Evolutionary conservation across 2,113 vertebrate species (phyloP).

Genomic region (Triplophysa dalaica): DNA sequence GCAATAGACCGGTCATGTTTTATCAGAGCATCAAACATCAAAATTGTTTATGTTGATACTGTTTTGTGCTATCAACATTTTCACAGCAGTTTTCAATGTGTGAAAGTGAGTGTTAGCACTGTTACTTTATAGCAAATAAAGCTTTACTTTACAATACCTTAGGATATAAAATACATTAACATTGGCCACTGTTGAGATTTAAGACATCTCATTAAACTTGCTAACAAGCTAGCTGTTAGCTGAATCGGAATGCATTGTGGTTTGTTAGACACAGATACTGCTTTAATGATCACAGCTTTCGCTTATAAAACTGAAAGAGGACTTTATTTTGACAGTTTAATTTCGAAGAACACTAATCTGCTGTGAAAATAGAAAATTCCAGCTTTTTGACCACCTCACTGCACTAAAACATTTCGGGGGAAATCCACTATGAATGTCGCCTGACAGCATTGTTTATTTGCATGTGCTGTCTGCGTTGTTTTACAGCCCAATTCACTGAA

Average conservation of each 20-base stretch:
- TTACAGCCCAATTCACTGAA: background rate
- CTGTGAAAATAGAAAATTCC: slow-evolving; percentile 8
- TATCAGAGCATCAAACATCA: slow-evolving; percentile 7
- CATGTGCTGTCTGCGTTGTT: slow-evolving; percentile 6
- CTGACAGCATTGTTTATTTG: slow-evolving; percentile 16
- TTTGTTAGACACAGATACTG: slow-evolving; percentile 10
- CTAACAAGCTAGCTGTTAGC: background rate
- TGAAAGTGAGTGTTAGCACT: too few relatives aligned
- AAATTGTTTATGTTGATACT: background rate
- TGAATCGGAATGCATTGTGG: background rate
- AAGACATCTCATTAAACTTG: background rate
- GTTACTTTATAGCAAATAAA: background rate
- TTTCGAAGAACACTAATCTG: slow-evolving; percentile 15
- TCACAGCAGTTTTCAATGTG: background rate
- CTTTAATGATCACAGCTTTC: slow-evolving; percentile 14
- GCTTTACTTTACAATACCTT: background rate
- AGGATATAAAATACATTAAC: background rate
- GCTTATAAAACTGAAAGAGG: background rate
- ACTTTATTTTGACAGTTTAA: slow-evolving; percentile 20
- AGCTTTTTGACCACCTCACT: background rate
- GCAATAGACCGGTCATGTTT: background rate
- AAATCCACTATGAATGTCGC: slow-evolving; percentile 3
- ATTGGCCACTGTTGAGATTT: background rate
- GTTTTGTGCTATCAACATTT: background rate
- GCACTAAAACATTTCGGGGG: background rate